Evolutionary conservation across 2,888 invertebrate species (phyloP), one percentile per base, ranked within the genome.

Genomic region (Hyposoter dolosus): DNA sequence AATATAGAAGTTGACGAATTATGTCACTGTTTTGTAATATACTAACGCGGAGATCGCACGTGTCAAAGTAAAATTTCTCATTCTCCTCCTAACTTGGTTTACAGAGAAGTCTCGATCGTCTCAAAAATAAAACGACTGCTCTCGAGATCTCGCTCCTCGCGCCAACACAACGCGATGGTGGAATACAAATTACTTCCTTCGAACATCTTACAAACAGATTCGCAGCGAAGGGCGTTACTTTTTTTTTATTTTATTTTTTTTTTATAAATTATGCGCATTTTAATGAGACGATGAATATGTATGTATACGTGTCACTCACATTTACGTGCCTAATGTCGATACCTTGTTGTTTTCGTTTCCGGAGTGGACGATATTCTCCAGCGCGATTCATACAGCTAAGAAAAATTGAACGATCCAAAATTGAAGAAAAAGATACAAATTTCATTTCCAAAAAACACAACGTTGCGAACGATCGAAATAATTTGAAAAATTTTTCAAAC

Each of bases 121-220:
- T 50, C 17, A 74, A 40, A 19, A 43, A 53, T 47, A 32, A 32
- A 71, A 50, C 17, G 43, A 47, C 60, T 65, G 28, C 28, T 50
- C 35, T 12, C 47, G 47, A 71, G 79, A 82, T 28, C 53, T 32
- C 23, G 56, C 63, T 66, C 66, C 80, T 43, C 56, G 56, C 35
- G 35, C 69, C 69, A 68, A 60, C 69, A 40, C n/a, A 40, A 50
- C 40, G 74, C 40, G 68, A 74, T 28, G 68, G 45, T 63, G 68
- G 85, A 85, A 85, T 78, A 75, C 63, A 47, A 78, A 85, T 66
- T 45, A 28, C 17, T 23, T 75, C 60, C 40, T 75, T 63, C 9
- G 15, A 75, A n/a, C 45, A 40, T 75, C 43, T 28, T 45, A 43
- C 63, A 17, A 28, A 28, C 12, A 0, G 17, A 60, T 45, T 10